Evolutionary conservation across 2,888 invertebrate genomes (phyloP).

Genomic region (Acanthococcus lagerstroemiae): DNA sequence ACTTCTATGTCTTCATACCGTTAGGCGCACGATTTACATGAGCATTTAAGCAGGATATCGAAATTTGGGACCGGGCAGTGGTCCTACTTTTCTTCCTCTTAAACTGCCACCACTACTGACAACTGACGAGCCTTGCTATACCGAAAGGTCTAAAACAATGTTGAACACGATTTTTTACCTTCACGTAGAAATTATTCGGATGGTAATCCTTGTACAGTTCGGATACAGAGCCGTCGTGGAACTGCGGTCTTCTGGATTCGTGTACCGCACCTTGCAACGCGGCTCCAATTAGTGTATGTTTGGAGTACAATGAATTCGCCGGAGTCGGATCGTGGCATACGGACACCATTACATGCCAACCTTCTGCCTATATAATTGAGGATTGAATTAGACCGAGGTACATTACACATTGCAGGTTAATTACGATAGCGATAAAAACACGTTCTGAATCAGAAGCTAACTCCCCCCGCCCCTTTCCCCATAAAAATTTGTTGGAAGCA

Average conservation of each 20-base stretch:
- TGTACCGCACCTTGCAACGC: constrained; percentile 32
- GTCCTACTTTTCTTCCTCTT: no score
- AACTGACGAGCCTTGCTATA: no score
- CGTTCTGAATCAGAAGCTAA: no score
- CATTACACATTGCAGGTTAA: neutral
- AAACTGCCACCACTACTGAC: no score
- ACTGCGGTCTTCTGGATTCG: constrained; percentile 33
- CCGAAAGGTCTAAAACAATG: neutral
- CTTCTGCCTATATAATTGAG: constrained; percentile 16
- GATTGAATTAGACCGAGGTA: neutral
- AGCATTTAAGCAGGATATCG: no score
- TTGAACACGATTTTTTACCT: constrained; percentile 30
- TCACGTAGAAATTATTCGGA: constrained; percentile 34
- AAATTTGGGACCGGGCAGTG: no score
- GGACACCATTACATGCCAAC: constrained; percentile 33
- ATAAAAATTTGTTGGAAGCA: no score
- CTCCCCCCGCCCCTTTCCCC: no score
- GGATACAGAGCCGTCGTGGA: constrained; percentile 34
- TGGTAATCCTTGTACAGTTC: constrained; percentile 35
- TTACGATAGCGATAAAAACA: no score
- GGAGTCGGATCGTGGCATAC: constrained; percentile 34
- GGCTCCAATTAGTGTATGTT: constrained; percentile 32
- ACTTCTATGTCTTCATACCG: no score
- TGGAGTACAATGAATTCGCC: constrained; percentile 33
- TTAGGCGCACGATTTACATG: no score